Percentiles rank a stretch among this genome's conserved stretches.
Conservation (phyloP, 1,140 invertebrate species). For the Araneus ventricosus region DNA sequence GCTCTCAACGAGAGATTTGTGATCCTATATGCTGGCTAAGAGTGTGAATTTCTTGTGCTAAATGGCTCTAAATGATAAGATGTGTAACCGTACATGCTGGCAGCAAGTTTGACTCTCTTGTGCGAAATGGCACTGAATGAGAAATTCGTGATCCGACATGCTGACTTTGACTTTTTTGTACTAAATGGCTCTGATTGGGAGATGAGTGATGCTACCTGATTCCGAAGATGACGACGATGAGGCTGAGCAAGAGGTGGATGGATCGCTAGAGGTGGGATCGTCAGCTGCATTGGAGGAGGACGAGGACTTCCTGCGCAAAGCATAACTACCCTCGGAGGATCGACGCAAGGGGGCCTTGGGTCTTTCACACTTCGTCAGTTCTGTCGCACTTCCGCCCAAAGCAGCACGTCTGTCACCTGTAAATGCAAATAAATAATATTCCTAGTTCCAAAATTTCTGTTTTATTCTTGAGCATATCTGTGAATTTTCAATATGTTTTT, state of each 20-base stretch:
- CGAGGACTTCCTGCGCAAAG: conserved; percentile 40
- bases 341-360: conserved; percentile 53
- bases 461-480: not conserved
- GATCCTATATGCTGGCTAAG: too few relatives aligned
- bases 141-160: too few relatives aligned
- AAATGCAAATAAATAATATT: not conserved
- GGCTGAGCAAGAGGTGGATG: conserved; percentile 10
- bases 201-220: not conserved
- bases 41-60: too few relatives aligned
- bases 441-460: too few relatives aligned
- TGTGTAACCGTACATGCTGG: too few relatives aligned
- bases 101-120: too few relatives aligned
- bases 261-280: conserved; percentile 45
- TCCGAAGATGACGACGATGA: conserved; percentile 48
- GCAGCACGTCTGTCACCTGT: conserved; percentile 59
- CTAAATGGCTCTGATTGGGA: too few relatives aligned
- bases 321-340: conserved; percentile 55
- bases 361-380: conserved; percentile 39
- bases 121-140: too few relatives aligned
- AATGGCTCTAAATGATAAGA: too few relatives aligned
- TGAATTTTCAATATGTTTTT: too few relatives aligned
- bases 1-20: too few relatives aligned
- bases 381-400: conserved; percentile 66
- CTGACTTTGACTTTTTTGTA: too few relatives aligned
- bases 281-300: conserved; percentile 59